Percentiles rank a stretch among this genome's conserved stretches.
Evolutionary conservation across 2,797 vertebrate genomes (phyloP).

Genomic region (Lemur catta): DNA sequence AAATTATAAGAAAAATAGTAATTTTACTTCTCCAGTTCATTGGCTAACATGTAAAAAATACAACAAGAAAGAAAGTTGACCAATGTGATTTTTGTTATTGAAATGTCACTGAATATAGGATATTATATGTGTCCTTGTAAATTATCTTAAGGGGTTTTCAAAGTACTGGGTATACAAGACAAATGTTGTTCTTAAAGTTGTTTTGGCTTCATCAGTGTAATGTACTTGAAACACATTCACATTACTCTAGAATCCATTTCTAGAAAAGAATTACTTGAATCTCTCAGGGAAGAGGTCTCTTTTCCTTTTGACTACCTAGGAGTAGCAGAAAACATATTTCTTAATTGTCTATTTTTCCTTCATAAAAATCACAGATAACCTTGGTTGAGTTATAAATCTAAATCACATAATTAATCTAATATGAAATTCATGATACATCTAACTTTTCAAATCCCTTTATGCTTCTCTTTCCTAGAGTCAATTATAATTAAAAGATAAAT

Average conservation of each 20-base stretch:
- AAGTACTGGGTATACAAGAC: not conserved
- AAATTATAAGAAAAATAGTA: slow-evolving; percentile 38
- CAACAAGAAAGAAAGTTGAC: not conserved
- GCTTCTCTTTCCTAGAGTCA: not conserved
- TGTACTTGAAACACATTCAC: not conserved
- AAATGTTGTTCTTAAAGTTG: not conserved
- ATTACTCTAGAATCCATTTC: not conserved
- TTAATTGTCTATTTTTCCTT: not conserved
- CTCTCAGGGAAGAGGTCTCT: not conserved
- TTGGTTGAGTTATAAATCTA: not conserved
- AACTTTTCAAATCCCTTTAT: slow-evolving; percentile 7
- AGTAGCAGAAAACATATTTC: not conserved
- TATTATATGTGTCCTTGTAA: not conserved
- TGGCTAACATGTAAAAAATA: slow-evolving; percentile 16
- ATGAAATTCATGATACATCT: not conserved
- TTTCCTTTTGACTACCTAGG: not conserved
- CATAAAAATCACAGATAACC: not conserved
- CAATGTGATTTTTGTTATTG: not conserved
- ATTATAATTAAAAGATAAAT: not conserved
- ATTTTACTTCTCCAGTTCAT: not conserved
- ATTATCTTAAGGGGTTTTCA: not conserved
- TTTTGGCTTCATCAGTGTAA: not conserved
- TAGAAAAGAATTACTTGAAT: slow-evolving; percentile 2
- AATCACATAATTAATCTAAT: not conserved
- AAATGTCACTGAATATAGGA: not conserved